A percentile compares a stretch with the other conserved stretches of the same genome.
Evolutionary conservation across 1,140 invertebrate genomes (phyloP).

Genomic region (Cydia splendana): DNA sequence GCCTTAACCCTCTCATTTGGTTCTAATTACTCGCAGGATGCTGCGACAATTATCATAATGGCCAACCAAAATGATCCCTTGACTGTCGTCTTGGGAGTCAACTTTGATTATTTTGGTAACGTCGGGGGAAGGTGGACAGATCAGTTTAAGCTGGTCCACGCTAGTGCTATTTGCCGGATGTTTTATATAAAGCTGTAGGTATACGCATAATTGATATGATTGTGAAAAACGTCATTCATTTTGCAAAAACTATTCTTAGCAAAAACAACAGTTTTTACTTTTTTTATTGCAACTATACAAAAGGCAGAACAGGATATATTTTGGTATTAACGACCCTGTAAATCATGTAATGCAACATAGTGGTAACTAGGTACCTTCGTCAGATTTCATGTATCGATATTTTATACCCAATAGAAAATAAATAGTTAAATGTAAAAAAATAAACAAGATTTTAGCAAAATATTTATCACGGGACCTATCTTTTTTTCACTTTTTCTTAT

Average conservation of each 20-base stretch:
- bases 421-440: no score
- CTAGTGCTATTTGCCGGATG: slow-evolving; percentile 41
- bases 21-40: slow-evolving; percentile 69
- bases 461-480: slow-evolving; percentile 12
- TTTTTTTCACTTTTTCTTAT: neutral
- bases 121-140: slow-evolving; percentile 36
- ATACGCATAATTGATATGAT: neutral
- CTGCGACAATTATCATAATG: slow-evolving; percentile 64
- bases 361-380: no score
- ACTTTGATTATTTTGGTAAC: slow-evolving; percentile 33
- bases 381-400: neutral
- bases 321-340: no score
- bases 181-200: slow-evolving; percentile 38
- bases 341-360: no score
- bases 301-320: no score
- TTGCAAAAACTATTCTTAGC: neutral
- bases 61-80: slow-evolving; percentile 50
- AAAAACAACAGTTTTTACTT: neutral
- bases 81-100: slow-evolving; percentile 45
- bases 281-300: no score
- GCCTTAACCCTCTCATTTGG: slow-evolving; percentile 66
- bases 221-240: neutral
- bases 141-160: slow-evolving; percentile 43
- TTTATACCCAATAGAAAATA: neutral
- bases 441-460: neutral